Conservation (phyloP, 1,140 invertebrate species). For the Neomicropteryx cornuta region DNA sequence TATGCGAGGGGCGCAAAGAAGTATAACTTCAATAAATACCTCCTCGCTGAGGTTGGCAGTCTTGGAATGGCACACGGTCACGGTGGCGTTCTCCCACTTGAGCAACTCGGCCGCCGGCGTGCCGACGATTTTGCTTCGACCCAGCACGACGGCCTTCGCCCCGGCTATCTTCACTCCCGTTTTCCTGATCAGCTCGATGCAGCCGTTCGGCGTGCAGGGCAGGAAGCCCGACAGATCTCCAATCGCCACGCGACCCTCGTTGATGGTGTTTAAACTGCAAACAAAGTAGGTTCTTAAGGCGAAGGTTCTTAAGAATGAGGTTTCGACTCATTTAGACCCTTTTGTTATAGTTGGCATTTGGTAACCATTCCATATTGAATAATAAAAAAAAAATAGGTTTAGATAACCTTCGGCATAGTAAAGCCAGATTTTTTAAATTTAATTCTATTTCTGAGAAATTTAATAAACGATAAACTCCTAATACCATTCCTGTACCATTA, state of each 20-base stretch:
- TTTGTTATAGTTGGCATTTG: no score
- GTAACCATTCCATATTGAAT: no score
- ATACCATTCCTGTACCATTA: no score
- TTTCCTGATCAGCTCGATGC: slow-evolving; percentile 82
- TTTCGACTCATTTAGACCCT: neutral
- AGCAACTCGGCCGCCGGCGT: slow-evolving; percentile 89
- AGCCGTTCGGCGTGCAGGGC: slow-evolving; percentile 89
- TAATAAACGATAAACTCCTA: no score
- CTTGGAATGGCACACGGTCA: slow-evolving; percentile 93
- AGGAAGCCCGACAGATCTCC: slow-evolving; percentile 81
- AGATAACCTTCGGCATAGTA: no score
- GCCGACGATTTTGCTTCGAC: slow-evolving; percentile 95
- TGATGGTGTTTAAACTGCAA: slow-evolving; percentile 72
- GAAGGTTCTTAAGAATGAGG: neutral
- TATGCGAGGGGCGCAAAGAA: no score
- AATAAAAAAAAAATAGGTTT: neutral
- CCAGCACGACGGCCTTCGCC: slow-evolving; percentile 84
- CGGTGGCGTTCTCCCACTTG: slow-evolving; percentile 94
- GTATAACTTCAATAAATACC: no score
- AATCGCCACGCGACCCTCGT: slow-evolving; percentile 78
- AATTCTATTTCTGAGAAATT: no score
- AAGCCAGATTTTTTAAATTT: no score
- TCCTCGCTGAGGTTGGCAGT: slow-evolving; percentile 74
- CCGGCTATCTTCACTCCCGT: slow-evolving; percentile 72
- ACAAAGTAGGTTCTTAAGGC: slow-evolving; percentile 9